phyloP scores from a whole-genome alignment of 2,797 vertebrate species.

The Avahi laniger region DNA sequence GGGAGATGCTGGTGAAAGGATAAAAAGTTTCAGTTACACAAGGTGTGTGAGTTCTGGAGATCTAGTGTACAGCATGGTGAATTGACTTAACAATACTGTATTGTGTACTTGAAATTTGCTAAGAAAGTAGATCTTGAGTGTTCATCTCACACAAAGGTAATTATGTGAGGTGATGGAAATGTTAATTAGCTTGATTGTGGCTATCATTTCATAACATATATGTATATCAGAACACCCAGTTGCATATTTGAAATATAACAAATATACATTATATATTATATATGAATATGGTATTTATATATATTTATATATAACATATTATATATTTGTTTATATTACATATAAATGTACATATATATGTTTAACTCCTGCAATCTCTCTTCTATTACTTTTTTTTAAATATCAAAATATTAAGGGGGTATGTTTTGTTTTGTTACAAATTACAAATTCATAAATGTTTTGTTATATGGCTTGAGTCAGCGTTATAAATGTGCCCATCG shows the following conservation, averaged over 20 bases:
- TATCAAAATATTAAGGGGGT: neutral
- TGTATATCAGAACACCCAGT: neutral
- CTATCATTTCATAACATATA: neutral
- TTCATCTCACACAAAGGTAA: neutral
- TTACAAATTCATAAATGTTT: neutral
- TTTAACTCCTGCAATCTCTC: neutral
- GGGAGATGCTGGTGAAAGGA: neutral
- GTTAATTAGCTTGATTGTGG: neutral
- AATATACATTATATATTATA: neutral
- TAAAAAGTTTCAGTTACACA: neutral
- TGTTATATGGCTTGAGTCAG: neutral
- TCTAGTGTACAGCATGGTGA: neutral
- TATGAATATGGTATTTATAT: neutral
- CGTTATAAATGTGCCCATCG: neutral
- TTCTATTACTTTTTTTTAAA: neutral
- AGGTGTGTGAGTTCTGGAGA: neutral
- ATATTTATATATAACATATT: neutral
- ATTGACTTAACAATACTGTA: neutral
- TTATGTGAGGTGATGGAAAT: neutral
- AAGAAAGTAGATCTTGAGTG: neutral
- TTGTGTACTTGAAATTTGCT: neutral
- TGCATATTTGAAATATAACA: neutral
- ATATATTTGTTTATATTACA: neutral
- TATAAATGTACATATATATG: neutral
- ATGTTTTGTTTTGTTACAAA: too few species aligned